Evolutionary conservation across 2,888 invertebrate species (phyloP), one percentile per base, ranked within the genome.

Genomic region (Leptopilina syphax): DNA sequence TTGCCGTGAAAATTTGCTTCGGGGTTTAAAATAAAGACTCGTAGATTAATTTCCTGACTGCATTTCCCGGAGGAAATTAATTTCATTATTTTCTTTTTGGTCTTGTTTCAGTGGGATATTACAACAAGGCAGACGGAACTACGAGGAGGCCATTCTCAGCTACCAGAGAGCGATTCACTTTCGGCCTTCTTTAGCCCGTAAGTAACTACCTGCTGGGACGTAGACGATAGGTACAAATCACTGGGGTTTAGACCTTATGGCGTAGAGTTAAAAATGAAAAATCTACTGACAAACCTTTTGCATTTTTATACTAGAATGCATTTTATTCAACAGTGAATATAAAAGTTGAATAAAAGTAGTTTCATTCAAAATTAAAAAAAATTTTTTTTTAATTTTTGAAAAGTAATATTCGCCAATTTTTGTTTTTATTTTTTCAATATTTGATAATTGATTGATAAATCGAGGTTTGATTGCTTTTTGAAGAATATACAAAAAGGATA

Each of bases 141-240:
- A 96, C 92, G 95, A 96, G 87, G 97, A 97, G 91, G 98, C 98
- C 83, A 95, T 98, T 90, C 95, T 96, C 92, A 97, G 97, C 93
- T 98, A 98, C 93, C 96, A 97, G 92, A 95, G 95, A 89, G 98
- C 98, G 86, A 97, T 98, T 91, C 96, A 96, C 92, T 98, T 96
- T 93, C 94, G 98, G 92, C 98, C 98, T 85, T 96, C 97, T 89
- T 95, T 98, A 93, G 98, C 98, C 91, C 94, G 98, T 98, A 94
- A 97, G 97, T 96, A 84, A 65, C 80, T 78, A 65, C 50, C 66
- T 78, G 34, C 57, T 67, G 57, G 54, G 57, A 34, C 73, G 73
- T 57, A 73, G 73, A 73, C 73, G 73, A 73, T 73, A 73, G 73
- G 73, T 73, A 73, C 73, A 73, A 73, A 73, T 73, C 73, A 73